phyloP scores from a whole-genome alignment of 2,888 invertebrate genomes.

The Diadegma fenestrale region DNA sequence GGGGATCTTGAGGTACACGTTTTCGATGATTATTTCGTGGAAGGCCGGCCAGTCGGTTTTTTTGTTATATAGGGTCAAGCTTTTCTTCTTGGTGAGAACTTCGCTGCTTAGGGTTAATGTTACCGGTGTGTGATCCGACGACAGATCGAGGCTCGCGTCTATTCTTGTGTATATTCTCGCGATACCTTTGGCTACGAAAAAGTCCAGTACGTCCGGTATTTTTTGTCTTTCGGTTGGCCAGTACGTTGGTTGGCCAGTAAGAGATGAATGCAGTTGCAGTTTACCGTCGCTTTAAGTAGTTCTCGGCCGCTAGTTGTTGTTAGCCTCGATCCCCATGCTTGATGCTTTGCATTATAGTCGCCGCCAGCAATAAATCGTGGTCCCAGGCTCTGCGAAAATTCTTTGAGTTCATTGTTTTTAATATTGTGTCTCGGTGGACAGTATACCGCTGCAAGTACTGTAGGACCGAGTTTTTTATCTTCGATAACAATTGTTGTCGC shows the following conservation, averaged over 20 bases:
- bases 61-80: constrained; percentile 54
- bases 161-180: background rate
- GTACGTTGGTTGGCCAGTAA: constrained; percentile 68
- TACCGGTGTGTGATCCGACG: background rate
- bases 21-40: constrained; percentile 47
- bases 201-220: constrained; percentile 73
- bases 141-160: constrained; percentile 10
- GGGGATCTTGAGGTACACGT: constrained; percentile 49
- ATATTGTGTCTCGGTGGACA: constrained; percentile 72
- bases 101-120: constrained; percentile 14
- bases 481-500: too few species aligned
- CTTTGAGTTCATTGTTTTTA: constrained; percentile 64
- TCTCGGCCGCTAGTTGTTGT: constrained; percentile 58
- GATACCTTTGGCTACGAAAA: constrained; percentile 70
- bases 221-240: constrained; percentile 71
- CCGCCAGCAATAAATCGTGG: constrained; percentile 66
- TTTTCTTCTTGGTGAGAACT: constrained; percentile 25
- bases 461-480: too few species aligned
- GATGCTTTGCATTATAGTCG: constrained; percentile 70
- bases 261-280: constrained; percentile 27
- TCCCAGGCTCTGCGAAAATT: constrained; percentile 65
- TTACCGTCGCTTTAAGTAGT: constrained; percentile 37
- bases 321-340: constrained; percentile 70
- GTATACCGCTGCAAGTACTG: too few species aligned
- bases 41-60: constrained; percentile 65